phyloP scores from a whole-genome alignment of 2,888 invertebrate species.

The Megamerina dolium region DNA sequence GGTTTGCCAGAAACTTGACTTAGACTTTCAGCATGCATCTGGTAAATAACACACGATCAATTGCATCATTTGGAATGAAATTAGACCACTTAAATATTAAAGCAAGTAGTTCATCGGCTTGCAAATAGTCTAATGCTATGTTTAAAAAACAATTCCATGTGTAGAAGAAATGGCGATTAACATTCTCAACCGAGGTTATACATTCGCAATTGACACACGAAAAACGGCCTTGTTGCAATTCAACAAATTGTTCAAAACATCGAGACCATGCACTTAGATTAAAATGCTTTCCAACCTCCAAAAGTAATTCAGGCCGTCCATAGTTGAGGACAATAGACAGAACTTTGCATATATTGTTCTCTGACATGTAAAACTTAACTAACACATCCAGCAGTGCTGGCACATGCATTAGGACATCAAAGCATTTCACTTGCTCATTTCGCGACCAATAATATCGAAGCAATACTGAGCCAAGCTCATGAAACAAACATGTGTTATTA shows the following conservation, averaged over 20 bases:
- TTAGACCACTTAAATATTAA: slow-evolving; percentile 46
- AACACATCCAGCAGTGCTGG: slow-evolving; percentile 45
- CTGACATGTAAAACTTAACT: slow-evolving; percentile 46
- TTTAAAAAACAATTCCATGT: slow-evolving; percentile 48
- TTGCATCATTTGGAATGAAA: slow-evolving; percentile 46
- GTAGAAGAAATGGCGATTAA: slow-evolving; percentile 45
- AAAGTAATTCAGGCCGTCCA: slow-evolving; percentile 40
- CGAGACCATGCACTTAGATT: slow-evolving; percentile 39
- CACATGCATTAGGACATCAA: slow-evolving; percentile 42
- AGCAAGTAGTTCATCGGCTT: slow-evolving; percentile 39
- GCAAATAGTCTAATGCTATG: slow-evolving; percentile 41
- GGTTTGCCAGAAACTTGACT: background rate
- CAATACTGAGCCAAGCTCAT: slow-evolving; percentile 43
- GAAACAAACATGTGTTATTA: slow-evolving; percentile 42
- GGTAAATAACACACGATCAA: slow-evolving; percentile 46
- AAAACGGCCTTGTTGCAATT: slow-evolving; percentile 42
- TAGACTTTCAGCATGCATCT: slow-evolving; percentile 44
- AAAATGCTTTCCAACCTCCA: slow-evolving; percentile 41
- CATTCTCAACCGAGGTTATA: slow-evolving; percentile 36
- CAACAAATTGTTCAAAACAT: slow-evolving; percentile 46
- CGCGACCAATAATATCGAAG: slow-evolving; percentile 49
- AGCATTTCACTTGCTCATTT: slow-evolving; percentile 45
- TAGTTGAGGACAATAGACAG: slow-evolving; percentile 44
- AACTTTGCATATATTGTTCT: slow-evolving; percentile 44
- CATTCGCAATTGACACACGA: slow-evolving; percentile 46